Percentiles rank a stretch among this genome's conserved stretches.
Conservation (phyloP, 2,797 vertebrate species). For the Siniperca obscura region DNA sequence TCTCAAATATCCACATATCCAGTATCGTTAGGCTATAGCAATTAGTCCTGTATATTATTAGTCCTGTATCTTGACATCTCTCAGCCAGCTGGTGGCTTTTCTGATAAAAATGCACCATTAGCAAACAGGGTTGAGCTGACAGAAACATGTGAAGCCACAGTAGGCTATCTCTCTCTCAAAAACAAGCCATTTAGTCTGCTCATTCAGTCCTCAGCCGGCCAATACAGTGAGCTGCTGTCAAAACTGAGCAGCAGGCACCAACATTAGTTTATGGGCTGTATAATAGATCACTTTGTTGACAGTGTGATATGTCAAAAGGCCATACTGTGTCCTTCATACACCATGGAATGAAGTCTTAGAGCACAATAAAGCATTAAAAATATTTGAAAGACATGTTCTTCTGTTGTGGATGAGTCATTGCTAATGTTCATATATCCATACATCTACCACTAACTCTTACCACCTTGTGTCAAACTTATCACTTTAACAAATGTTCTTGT, state of each 20-base stretch:
- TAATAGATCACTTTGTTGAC: slow-evolving; percentile 25
- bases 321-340: slow-evolving; percentile 10
- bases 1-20: background rate
- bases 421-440: background rate
- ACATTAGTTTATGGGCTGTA: slow-evolving; percentile 2
- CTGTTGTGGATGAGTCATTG: slow-evolving; percentile 11
- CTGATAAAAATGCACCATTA: background rate
- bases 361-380: slow-evolving; percentile 1
- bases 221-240: slow-evolving; percentile 1
- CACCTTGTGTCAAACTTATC: background rate
- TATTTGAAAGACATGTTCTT: background rate
- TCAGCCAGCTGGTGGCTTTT: background rate
- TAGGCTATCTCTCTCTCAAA: background rate
- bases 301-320: slow-evolving; percentile 23
- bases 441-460: background rate
- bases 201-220: background rate
- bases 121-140: background rate
- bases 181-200: background rate
- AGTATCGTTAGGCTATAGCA: background rate
- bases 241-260: slow-evolving; percentile 17
- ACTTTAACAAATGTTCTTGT: background rate
- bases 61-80: background rate
- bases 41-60: background rate
- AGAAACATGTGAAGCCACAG: background rate
- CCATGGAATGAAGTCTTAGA: background rate